Conservation (phyloP, 2,113 vertebrate species). For the Acanthisitta chloris region DNA sequence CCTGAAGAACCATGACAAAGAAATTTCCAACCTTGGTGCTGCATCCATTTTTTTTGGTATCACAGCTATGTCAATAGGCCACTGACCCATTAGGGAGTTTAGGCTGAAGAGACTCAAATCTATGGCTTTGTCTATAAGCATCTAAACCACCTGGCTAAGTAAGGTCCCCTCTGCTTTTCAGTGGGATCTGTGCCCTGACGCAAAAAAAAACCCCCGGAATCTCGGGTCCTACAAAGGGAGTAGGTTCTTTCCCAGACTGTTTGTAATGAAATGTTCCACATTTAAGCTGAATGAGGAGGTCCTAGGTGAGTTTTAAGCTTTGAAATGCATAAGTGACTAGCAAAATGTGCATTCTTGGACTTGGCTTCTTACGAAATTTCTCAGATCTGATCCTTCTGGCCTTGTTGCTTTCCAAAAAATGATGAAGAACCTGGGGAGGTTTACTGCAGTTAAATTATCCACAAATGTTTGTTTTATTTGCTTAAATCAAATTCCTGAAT, state of each 20-base stretch:
- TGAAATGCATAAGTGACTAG: neutral
- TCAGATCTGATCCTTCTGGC: neutral
- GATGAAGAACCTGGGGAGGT: accelerated
- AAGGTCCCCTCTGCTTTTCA: neutral
- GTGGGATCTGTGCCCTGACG: neutral
- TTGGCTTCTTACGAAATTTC: neutral
- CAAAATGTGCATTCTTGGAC: neutral
- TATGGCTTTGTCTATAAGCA: neutral
- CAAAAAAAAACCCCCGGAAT: neutral
- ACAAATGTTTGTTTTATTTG: neutral
- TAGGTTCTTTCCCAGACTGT: neutral
- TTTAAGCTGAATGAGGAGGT: neutral
- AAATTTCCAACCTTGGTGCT: neutral
- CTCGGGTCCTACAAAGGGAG: neutral
- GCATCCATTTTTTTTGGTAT: neutral
- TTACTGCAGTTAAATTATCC: neutral
- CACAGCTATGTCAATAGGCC: neutral
- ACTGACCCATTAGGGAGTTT: neutral
- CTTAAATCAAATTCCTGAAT: neutral
- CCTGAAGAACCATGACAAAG: neutral
- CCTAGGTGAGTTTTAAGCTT: neutral
- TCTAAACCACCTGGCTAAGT: neutral
- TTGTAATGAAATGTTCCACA: neutral
- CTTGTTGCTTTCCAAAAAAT: neutral
- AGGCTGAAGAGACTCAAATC: neutral